Conservation (phyloP, 1,140 invertebrate genomes). For the Sarcophaga peregrina region DNA sequence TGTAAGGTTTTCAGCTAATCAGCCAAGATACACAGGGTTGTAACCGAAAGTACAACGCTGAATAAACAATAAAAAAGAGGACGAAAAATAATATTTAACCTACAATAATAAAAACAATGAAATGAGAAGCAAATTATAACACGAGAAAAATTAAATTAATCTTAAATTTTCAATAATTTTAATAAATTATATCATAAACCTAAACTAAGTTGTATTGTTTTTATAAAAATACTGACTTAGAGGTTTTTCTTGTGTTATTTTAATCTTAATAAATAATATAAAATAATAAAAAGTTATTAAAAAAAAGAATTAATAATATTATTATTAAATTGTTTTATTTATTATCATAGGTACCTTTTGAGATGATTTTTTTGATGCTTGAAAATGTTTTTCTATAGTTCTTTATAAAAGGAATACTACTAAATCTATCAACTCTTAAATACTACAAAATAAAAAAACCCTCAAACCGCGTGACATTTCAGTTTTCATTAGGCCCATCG, state of each 20-base stretch:
- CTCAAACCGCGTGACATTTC: conserved; percentile 16
- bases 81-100: not conserved
- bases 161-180: not conserved
- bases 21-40: conserved; percentile 34
- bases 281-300: no score
- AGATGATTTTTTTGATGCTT: not conserved
- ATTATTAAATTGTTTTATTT: no score
- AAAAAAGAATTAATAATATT: no score
- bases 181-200: not conserved
- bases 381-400: no score
- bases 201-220: no score
- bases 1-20: conserved; percentile 43
- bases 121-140: not conserved
- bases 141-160: not conserved
- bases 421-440: not conserved
- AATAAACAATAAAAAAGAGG: not conserved
- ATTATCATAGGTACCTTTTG: no score
- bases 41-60: not conserved
- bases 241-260: no score
- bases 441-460: not conserved
- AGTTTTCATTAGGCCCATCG: not conserved
- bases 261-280: no score
- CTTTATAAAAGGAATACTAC: not conserved
- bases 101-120: not conserved
- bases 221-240: no score